Base-by-base conservation (phyloP, 2,113 vertebrate genomes). In the Eolophus roseicapilla region DNA sequence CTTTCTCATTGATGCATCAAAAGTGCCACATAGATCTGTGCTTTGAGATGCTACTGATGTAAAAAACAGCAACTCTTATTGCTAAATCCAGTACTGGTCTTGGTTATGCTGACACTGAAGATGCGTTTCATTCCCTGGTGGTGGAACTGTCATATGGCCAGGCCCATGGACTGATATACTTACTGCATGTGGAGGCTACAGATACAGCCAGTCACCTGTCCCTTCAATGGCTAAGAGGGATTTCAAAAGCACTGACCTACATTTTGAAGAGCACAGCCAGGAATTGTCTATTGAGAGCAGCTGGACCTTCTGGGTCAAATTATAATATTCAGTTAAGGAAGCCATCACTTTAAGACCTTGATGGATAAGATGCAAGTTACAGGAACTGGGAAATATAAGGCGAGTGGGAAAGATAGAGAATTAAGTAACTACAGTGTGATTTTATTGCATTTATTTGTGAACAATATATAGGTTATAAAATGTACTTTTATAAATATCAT, bases 131-230 rank as follows among this genome's bases (percentile, higher is more conserved):
- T 64, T 19, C 88, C 68, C 93, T 93, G 79, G 79, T 95, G 85
- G 82, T 70, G 33, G 71, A 92, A 96, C 47, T 94, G 90, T 93
- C 92, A 90, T 49, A 67, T 0, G 0, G 93, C 85, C 90, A 96
- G 90, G 44, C 29, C 55, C 68, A 23, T 14, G 44, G 93, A 89
- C 49, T 63, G 87, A 95, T 94, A 79, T 1, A 39, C 90, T 75
- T 19, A 20, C 49, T 63, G 85, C 59, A 74, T 67, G 79, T 64
- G 68, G 37, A 93, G 79, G 82, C 93, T 93, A 39, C 85, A 94
- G 92, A 94, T 77, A 90, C 53, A 83, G 88, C 85, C 71, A 83
- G 90, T 96, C 95, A 96, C 93, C 94, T 95, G 89, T 82, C 47
- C 59, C 87, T 86, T 88, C 86, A 73, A 80, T 0, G 0, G 87